Evolutionary conservation across 2,113 vertebrate species (phyloP).

Genomic region (Odontophorus gujanensis): DNA sequence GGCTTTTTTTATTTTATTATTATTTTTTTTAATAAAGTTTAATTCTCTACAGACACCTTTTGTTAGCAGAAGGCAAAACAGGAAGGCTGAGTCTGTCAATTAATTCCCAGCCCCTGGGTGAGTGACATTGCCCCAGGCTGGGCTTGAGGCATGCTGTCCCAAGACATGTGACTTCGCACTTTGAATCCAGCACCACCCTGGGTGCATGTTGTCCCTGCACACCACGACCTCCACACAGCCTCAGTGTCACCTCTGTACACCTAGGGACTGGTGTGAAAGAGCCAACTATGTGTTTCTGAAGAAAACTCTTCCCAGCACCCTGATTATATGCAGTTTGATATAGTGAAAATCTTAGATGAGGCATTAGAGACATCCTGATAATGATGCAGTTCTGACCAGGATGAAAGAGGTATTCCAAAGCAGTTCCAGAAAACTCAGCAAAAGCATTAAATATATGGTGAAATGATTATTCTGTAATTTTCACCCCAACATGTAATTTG

Average conservation of each 20-base stretch:
- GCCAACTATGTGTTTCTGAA: background rate
- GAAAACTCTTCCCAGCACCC: background rate
- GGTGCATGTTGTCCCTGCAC: accelerated
- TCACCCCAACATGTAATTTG: background rate
- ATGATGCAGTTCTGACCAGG: background rate
- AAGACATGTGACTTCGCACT: accelerated
- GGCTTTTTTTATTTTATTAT: too few relatives aligned
- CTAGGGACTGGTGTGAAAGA: accelerated
- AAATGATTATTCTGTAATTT: constrained; percentile 12
- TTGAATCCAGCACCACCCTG: accelerated
- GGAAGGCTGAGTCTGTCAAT: background rate
- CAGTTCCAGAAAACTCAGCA: background rate
- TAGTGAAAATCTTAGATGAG: background rate
- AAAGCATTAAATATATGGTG: background rate
- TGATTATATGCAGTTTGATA: background rate
- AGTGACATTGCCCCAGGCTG: accelerated
- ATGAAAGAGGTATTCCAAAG: background rate
- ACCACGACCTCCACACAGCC: accelerated
- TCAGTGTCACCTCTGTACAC: accelerated
- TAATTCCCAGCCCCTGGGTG: background rate
- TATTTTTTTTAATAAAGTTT: background rate
- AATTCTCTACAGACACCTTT: background rate
- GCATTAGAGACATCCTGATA: background rate
- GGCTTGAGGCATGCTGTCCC: background rate
- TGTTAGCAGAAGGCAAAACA: background rate